A percentile compares a stretch with the other conserved stretches of the same genome.
Conservation (phyloP, 2,113 vertebrate species). For the Charina bottae region DNA sequence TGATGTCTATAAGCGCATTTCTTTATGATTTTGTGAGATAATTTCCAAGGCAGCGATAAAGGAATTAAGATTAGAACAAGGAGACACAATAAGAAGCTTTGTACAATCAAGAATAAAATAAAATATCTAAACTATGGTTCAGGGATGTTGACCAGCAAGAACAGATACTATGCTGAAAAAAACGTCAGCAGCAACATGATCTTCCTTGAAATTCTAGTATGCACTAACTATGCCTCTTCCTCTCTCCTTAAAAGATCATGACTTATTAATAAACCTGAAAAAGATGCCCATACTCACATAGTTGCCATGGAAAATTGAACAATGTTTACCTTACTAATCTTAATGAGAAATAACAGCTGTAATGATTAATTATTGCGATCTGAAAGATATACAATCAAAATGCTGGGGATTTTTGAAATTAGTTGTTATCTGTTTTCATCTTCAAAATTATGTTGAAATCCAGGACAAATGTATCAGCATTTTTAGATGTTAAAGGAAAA, state of each 20-base stretch:
- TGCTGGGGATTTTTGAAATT: neutral
- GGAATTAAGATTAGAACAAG: neutral
- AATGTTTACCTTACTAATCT: neutral
- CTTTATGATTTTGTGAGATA: neutral
- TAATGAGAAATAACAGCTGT: neutral
- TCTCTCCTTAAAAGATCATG: neutral
- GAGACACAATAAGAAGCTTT: neutral
- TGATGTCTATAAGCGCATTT: neutral
- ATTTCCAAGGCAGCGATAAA: neutral
- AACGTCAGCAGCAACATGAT: neutral
- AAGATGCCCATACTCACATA: neutral
- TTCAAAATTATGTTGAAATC: neutral
- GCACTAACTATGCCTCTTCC: neutral
- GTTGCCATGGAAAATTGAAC: neutral
- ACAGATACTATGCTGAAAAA: neutral
- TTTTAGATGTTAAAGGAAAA: conserved; percentile 15
- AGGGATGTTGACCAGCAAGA: neutral
- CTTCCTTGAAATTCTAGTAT: neutral
- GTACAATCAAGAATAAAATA: neutral
- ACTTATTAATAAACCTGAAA: neutral
- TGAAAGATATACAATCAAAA: neutral
- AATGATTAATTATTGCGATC: neutral
- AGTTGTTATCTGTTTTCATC: neutral
- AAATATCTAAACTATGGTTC: neutral
- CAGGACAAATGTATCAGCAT: neutral